A percentile compares a stretch with the other conserved stretches of the same genome.
These are phyloP conservation scores for Callipepla squamata DNA, from an alignment of 2,113 vertebrate genomes.

Conservation along the genomic window DNA sequence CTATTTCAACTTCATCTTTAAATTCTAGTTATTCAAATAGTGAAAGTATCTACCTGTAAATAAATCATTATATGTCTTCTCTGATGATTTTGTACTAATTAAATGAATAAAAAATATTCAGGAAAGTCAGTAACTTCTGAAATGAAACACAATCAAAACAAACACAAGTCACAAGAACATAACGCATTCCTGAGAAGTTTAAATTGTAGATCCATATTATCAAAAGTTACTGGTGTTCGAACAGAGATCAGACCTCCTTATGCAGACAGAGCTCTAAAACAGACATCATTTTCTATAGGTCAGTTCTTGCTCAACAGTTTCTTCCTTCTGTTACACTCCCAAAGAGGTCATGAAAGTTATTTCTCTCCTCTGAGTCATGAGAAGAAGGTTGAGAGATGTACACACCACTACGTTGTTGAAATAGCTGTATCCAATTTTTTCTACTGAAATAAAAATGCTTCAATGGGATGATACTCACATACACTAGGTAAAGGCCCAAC, in stretches of 20 bases:
- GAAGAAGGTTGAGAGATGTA: not conserved
- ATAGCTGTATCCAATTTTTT: not conserved
- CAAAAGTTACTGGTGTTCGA: not conserved
- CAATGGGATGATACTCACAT: not conserved
- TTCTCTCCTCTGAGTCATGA: not conserved
- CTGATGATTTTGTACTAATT: not conserved
- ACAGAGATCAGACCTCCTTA: not conserved
- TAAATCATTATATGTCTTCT: conserved; percentile 2
- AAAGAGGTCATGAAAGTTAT: not conserved
- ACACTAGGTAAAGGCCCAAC: not conserved
- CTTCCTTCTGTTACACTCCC: not conserved
- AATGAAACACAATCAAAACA: not conserved
- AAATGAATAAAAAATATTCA: not conserved
- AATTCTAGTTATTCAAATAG: not conserved
- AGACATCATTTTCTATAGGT: not conserved
- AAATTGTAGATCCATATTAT: not conserved
- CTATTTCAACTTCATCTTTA: not conserved
- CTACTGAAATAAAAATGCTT: not conserved
- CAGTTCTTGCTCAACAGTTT: not conserved
- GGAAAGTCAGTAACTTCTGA: not conserved
- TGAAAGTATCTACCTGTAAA: not conserved
- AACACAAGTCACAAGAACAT: not conserved
- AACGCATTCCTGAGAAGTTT: not conserved
- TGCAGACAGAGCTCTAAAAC: not conserved
- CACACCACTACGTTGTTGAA: not conserved